phyloP scores from a whole-genome alignment of 1,140 invertebrate species.

The Musca vetustissima region DNA sequence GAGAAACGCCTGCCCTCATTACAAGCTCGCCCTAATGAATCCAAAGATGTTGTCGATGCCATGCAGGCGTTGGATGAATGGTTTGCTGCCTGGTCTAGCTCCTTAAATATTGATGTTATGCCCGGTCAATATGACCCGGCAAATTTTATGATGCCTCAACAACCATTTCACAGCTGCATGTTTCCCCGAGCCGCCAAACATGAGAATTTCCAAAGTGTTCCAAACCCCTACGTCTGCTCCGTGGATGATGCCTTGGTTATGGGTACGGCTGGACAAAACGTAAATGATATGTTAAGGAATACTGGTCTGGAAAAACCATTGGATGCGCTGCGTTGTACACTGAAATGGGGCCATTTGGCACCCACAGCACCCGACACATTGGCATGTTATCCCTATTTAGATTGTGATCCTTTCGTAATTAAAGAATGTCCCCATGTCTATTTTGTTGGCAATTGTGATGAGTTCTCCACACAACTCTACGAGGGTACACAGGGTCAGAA shows the following conservation, averaged over 20 bases:
- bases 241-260: constrained; percentile 64
- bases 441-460: constrained; percentile 83
- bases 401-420: constrained; percentile 87
- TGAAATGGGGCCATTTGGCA: constrained; percentile 83
- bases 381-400: constrained; percentile 80
- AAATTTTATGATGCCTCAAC: constrained; percentile 86
- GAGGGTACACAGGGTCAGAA: constrained; percentile 64
- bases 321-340: constrained; percentile 73
- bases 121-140: constrained; percentile 86
- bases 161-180: constrained; percentile 84
- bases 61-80: constrained; percentile 68
- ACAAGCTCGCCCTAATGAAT: constrained; percentile 44
- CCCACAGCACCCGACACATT: constrained; percentile 95
- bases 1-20: constrained; percentile 38
- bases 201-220: constrained; percentile 73
- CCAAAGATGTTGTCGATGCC: constrained; percentile 61
- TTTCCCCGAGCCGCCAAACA: constrained; percentile 64
- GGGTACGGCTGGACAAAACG: constrained; percentile 84
- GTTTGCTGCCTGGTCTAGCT: constrained; percentile 55
- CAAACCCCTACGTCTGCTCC: constrained; percentile 86
- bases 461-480: constrained; percentile 70
- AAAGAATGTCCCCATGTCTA: constrained; percentile 84
- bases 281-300: constrained; percentile 73
- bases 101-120: constrained; percentile 78
- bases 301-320: constrained; percentile 70